Evolutionary conservation across 2,113 vertebrate genomes (phyloP).

Genomic region (Trichomycterus rosablanca): DNA sequence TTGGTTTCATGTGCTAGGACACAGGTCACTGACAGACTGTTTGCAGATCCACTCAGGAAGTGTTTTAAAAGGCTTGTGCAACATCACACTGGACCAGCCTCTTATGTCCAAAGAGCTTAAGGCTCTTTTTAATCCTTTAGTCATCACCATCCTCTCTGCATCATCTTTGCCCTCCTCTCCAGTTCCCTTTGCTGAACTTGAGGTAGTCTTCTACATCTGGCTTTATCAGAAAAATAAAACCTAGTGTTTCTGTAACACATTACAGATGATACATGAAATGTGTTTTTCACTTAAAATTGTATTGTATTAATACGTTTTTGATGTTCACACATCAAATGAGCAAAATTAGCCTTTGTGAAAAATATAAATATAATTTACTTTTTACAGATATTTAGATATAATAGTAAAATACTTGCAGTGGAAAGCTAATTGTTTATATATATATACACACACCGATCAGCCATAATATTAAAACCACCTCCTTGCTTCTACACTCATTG

Average conservation of each 20-base stretch:
- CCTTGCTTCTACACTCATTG: too few species aligned
- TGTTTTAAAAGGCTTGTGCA: slow-evolving; percentile 64
- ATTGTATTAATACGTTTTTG: too few species aligned
- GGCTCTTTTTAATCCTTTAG: slow-evolving; percentile 75
- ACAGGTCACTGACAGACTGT: slow-evolving; percentile 51
- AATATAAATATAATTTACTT: too few species aligned
- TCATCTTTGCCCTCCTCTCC: slow-evolving; percentile 68
- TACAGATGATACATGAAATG: too few species aligned
- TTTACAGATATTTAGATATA: too few species aligned
- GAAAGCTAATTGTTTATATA: too few species aligned
- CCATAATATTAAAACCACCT: too few species aligned
- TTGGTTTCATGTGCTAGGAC: slow-evolving; percentile 57
- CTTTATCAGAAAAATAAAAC: not conserved
- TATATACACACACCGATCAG: too few species aligned
- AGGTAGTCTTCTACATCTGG: slow-evolving; percentile 59
- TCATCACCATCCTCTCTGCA: slow-evolving; percentile 71
- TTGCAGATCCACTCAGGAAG: slow-evolving; percentile 46
- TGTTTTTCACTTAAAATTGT: too few species aligned
- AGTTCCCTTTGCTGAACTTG: slow-evolving; percentile 57
- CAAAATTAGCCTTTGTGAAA: too few species aligned
- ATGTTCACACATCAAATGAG: too few species aligned
- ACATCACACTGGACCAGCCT: slow-evolving; percentile 64
- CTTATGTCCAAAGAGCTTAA: slow-evolving; percentile 75
- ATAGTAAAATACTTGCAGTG: too few species aligned
- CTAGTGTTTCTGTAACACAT: not conserved